Conservation (phyloP, 2,113 vertebrate genomes). For the Burhinus bistriatus region DNA sequence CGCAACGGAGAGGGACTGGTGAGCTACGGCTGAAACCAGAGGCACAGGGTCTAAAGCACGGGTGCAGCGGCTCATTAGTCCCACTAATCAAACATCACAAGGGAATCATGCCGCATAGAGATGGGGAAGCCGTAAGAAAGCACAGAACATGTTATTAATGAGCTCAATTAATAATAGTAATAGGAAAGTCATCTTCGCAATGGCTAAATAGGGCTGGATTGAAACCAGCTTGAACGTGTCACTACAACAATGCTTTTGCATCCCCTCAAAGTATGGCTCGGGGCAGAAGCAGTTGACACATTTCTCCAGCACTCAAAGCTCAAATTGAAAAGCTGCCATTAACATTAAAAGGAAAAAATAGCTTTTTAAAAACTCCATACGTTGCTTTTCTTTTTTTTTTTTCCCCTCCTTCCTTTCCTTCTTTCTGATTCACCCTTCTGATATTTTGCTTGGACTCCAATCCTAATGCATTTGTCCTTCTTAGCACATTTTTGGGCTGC, state of each 20-base stretch:
- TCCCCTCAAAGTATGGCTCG: slow-evolving; percentile 20
- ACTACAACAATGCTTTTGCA: slow-evolving; percentile 52
- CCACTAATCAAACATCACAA: neutral
- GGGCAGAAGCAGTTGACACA: slow-evolving; percentile 65
- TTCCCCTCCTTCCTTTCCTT: neutral
- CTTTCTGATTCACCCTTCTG: slow-evolving; percentile 78
- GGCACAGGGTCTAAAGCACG: neutral
- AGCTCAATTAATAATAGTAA: neutral
- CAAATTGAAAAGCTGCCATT: slow-evolving; percentile 70
- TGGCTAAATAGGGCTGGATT: slow-evolving; percentile 28
- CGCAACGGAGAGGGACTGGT: neutral
- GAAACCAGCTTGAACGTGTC: slow-evolving; percentile 57
- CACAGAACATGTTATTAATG: neutral
- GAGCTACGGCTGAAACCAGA: neutral
- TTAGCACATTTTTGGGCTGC: slow-evolving; percentile 76
- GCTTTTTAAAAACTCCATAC: slow-evolving; percentile 63
- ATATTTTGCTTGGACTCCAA: slow-evolving; percentile 78
- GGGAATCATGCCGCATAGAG: neutral
- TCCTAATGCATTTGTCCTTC: slow-evolving; percentile 65
- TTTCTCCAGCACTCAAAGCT: slow-evolving; percentile 60
- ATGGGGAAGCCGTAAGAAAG: neutral
- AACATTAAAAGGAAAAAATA: slow-evolving; percentile 61
- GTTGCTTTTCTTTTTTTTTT: slow-evolving; percentile 39
- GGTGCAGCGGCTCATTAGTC: neutral
- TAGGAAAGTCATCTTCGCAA: neutral